Conservation (phyloP, 2,888 invertebrate genomes). For the Acanthosepion lycidas region DNA sequence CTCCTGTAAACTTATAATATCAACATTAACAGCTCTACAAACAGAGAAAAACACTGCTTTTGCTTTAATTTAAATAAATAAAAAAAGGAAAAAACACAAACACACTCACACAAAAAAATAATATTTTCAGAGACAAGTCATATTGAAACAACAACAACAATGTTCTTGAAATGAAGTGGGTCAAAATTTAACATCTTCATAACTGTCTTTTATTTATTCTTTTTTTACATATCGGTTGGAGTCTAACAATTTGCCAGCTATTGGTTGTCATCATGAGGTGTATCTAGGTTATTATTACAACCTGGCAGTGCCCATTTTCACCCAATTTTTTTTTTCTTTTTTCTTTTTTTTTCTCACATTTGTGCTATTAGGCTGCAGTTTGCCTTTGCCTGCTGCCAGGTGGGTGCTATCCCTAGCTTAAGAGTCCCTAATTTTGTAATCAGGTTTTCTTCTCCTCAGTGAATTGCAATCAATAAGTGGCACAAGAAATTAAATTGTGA, state of each 20-base stretch:
- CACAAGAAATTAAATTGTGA: not conserved
- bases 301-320: not conserved
- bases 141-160: not conserved
- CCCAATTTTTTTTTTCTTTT: not conserved
- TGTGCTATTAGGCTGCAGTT: slow-evolving; percentile 12
- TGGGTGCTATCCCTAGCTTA: slow-evolving; percentile 20
- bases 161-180: too few species aligned
- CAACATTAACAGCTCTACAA: too few species aligned
- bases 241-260: not conserved
- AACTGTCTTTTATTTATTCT: too few species aligned
- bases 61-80: too few species aligned
- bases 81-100: too few species aligned
- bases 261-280: not conserved
- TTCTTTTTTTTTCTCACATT: not conserved
- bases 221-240: not conserved
- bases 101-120: too few species aligned
- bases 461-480: not conserved
- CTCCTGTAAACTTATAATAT: not conserved
- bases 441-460: not conserved
- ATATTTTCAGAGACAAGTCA: not conserved
- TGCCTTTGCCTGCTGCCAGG: not conserved
- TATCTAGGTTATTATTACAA: slow-evolving; percentile 8
- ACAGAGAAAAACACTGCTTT: too few species aligned
- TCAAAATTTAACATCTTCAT: too few species aligned
- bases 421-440: not conserved